A percentile compares a stretch with the other conserved stretches of the same genome.
Evolutionary conservation across 2,888 invertebrate genomes (phyloP).

Genomic region (Diaphora mendica): DNA sequence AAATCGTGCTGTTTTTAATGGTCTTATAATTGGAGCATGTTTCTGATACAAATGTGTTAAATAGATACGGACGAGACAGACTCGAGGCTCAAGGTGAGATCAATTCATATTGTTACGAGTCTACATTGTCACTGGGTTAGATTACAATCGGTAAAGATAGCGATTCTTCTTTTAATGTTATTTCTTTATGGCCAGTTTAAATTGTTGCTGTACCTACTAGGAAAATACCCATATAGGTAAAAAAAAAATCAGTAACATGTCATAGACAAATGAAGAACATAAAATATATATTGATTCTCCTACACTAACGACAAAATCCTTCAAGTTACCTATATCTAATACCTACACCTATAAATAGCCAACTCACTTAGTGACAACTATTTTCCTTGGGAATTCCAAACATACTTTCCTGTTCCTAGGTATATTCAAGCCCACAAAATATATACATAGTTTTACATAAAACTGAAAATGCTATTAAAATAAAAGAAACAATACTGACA

Average conservation of each 20-base stretch:
- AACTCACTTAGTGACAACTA: neutral
- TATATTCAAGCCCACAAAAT: neutral
- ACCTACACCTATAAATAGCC: too few relatives aligned
- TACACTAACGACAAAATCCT: neutral
- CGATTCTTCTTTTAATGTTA: neutral
- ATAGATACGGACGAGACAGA: slow-evolving; percentile 43
- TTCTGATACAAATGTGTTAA: slow-evolving; percentile 41
- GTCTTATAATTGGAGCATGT: slow-evolving; percentile 38
- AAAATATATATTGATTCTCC: neutral
- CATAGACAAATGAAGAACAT: neutral
- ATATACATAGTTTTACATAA: neutral
- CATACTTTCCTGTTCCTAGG: neutral
- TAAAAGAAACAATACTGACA: too few relatives aligned
- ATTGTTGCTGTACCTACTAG: too few relatives aligned
- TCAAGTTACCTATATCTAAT: too few relatives aligned
- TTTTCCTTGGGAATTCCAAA: neutral
- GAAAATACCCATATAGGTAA: neutral
- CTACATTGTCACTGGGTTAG: slow-evolving; percentile 24
- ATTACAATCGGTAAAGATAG: slow-evolving; percentile 35
- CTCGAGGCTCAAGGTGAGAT: slow-evolving; percentile 59
- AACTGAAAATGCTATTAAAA: too few relatives aligned
- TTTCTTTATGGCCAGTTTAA: neutral
- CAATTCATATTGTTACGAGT: slow-evolving; percentile 53
- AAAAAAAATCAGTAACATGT: neutral
- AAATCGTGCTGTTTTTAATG: slow-evolving; percentile 47